Evolutionary conservation across 2,888 invertebrate genomes (phyloP).

Genomic region (Tetragonula carbonaria): DNA sequence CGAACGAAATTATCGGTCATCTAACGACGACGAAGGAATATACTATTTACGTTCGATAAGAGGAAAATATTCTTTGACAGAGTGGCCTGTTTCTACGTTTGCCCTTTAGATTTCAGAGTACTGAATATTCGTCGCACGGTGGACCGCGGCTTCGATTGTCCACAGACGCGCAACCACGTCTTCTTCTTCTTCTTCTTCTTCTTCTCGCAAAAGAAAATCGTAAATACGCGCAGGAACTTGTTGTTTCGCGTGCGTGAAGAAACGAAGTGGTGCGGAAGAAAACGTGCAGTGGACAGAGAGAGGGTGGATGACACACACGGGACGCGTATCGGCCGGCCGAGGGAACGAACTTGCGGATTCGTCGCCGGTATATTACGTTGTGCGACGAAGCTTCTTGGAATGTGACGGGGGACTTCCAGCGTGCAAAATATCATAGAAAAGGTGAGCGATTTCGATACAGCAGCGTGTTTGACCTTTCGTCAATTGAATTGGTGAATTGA

Average conservation of each 20-base stretch:
- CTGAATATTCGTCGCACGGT: no score
- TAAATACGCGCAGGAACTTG: neutral
- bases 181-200: neutral
- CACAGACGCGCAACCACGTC: constrained; percentile 7
- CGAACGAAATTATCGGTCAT: neutral
- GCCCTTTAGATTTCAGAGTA: neutral
- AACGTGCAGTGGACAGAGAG: constrained; percentile 19
- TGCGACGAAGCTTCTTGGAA: constrained; percentile 64
- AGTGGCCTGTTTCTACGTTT: neutral
- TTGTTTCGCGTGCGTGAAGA: constrained; percentile 28
- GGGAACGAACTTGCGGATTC: constrained; percentile 42
- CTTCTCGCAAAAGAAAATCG: constrained; percentile 4
- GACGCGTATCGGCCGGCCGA: constrained; percentile 25
- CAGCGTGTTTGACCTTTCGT: neutral
- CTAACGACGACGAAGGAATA: constrained; percentile 40
- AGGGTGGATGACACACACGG: constrained; percentile 58
- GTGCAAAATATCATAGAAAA: constrained; percentile 65
- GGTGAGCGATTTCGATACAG: constrained; percentile 46
- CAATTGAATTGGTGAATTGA: constrained; percentile 21
- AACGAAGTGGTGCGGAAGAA: constrained; percentile 13
- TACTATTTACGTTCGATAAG: constrained; percentile 11
- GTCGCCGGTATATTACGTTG: constrained; percentile 40
- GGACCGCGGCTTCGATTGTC: neutral
- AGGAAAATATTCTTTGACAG: neutral
- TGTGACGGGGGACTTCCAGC: constrained; percentile 65